A percentile compares a stretch with the other conserved stretches of the same genome.
phyloP scores from a whole-genome alignment of 2,888 invertebrate species.

The Empis stercorea region DNA sequence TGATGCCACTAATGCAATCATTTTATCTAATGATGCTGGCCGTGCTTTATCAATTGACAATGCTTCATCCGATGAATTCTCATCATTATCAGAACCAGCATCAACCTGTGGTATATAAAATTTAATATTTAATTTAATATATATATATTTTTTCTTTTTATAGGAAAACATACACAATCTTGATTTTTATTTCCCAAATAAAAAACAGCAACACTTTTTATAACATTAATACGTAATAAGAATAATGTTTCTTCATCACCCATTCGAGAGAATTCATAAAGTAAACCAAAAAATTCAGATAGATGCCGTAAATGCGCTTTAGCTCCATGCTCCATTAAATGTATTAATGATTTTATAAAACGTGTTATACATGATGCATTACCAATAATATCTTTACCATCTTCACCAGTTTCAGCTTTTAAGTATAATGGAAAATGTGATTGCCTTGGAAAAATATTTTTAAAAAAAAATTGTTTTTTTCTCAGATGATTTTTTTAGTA shows the following conservation, averaged over 20 bases:
- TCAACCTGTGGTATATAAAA: conserved; percentile 27
- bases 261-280: conserved; percentile 91
- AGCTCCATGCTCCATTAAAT: conserved; percentile 76
- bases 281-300: conserved; percentile 82
- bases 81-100: conserved; percentile 36
- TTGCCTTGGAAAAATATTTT: conserved; percentile 31
- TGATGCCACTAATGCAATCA: conserved; percentile 82
- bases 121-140: not conserved
- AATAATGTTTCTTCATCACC: conserved; percentile 88
- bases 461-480: not conserved
- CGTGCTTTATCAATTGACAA: conserved; percentile 56
- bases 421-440: conserved; percentile 49
- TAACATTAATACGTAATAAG: conserved; percentile 72
- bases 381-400: conserved; percentile 41
- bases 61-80: conserved; percentile 41
- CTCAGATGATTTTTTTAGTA: too few relatives aligned
- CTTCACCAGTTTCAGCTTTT: conserved; percentile 40
- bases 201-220: conserved; percentile 82
- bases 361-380: conserved; percentile 82
- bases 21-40: conserved; percentile 86
- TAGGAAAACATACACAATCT: conserved; percentile 48
- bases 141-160: not conserved
- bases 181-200: conserved; percentile 73
- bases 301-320: conserved; percentile 75
- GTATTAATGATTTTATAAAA: conserved; percentile 78